These are phyloP conservation scores for Tetramorium alpestre DNA, from an alignment of 1,140 invertebrate species.

Conservation along the genomic window DNA sequence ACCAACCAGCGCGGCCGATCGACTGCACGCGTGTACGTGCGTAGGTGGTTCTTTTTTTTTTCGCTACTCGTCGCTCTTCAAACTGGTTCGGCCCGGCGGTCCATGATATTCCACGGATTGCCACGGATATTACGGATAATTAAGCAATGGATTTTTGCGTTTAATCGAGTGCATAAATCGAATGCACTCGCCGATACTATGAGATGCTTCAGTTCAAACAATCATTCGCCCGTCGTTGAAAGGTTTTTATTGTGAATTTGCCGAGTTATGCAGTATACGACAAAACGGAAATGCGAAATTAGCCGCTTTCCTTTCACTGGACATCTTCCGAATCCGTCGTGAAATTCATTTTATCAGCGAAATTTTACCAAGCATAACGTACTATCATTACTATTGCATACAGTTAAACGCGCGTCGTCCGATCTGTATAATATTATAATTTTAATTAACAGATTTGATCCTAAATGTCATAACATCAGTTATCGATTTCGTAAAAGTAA, in stretches of 20 bases:
- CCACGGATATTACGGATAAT: slow-evolving; percentile 71
- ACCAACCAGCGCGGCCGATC: slow-evolving; percentile 67
- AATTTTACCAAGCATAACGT: neutral
- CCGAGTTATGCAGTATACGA: slow-evolving; percentile 1
- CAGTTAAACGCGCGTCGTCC: neutral
- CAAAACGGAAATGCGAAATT: slow-evolving; percentile 3
- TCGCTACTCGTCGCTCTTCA: slow-evolving; percentile 64
- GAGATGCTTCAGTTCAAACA: slow-evolving; percentile 58
- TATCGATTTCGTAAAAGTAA: neutral
- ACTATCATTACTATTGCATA: too few species aligned
- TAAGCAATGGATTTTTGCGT: slow-evolving; percentile 69
- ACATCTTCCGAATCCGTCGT: neutral
- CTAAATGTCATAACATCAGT: neutral
- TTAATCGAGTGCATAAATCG: slow-evolving; percentile 69
- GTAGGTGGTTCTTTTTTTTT: slow-evolving; percentile 65
- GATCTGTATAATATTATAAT: neutral
- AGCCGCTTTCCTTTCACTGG: slow-evolving; percentile 12
- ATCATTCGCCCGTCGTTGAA: slow-evolving; percentile 54
- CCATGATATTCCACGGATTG: slow-evolving; percentile 67
- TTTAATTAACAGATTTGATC: neutral
- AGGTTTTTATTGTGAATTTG: slow-evolving; percentile 45
- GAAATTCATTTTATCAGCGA: neutral
- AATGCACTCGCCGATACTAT: slow-evolving; percentile 54
- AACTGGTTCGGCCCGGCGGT: slow-evolving; percentile 56
- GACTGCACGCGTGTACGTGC: slow-evolving; percentile 59